Percentiles rank a stretch among this genome's conserved stretches.
These are phyloP conservation scores for Drosophila parvula DNA, from an alignment of 1,140 invertebrate species.

Conservation along the genomic window DNA sequence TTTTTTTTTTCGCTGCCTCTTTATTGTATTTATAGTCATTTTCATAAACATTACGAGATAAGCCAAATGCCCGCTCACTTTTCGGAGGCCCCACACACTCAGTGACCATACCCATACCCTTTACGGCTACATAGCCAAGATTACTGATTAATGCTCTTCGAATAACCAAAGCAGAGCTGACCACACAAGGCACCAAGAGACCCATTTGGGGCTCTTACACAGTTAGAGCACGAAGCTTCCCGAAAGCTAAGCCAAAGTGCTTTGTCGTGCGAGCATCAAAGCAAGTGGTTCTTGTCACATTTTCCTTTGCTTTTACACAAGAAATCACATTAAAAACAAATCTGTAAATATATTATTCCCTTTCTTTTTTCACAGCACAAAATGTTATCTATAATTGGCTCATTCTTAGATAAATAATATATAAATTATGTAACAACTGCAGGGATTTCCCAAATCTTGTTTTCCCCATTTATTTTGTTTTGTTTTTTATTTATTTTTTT, in stretches of 20 bases:
- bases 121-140: too few relatives aligned
- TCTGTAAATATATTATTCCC: neutral
- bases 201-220: neutral
- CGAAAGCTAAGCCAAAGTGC: neutral
- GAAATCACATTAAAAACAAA: neutral
- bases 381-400: too few relatives aligned
- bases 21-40: slow-evolving; percentile 74
- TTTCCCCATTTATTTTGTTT: too few relatives aligned
- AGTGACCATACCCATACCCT: too few relatives aligned
- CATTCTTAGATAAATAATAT: too few relatives aligned
- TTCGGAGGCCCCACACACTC: neutral
- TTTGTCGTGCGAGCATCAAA: neutral
- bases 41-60: slow-evolving; percentile 79
- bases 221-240: neutral
- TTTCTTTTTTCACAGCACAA: neutral
- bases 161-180: neutral
- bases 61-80: slow-evolving; percentile 55
- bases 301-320: neutral
- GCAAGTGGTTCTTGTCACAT: neutral
- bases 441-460: too few relatives aligned
- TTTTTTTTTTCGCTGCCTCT: slow-evolving; percentile 57
- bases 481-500: too few relatives aligned
- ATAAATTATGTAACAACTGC: too few relatives aligned
- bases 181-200: neutral
- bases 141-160: neutral